A percentile compares a stretch with the other conserved stretches of the same genome.
phyloP scores from a whole-genome alignment of 2,797 vertebrate genomes.

The Choloepus didactylus region DNA sequence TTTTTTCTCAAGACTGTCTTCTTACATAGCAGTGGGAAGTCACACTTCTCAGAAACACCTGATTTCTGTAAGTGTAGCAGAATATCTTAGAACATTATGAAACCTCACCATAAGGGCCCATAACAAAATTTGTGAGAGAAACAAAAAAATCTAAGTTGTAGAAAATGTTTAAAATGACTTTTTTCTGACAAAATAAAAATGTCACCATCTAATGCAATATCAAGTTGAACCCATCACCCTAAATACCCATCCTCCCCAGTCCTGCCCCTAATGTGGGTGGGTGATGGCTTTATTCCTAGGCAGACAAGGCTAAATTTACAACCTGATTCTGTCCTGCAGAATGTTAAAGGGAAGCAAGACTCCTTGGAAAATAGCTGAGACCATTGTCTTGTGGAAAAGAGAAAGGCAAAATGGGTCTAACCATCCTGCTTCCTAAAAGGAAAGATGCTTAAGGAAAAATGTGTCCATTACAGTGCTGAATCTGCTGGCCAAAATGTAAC shows the following conservation, averaged over 20 bases:
- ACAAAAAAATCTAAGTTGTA: not conserved
- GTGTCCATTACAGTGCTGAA: too few relatives aligned
- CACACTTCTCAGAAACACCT: not conserved
- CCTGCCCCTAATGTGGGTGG: not conserved
- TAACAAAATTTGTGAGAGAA: not conserved
- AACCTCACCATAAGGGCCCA: not conserved
- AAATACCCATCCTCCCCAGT: too few relatives aligned
- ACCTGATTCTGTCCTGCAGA: not conserved
- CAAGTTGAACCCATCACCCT: not conserved
- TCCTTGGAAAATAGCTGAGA: not conserved
- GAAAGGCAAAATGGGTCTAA: not conserved
- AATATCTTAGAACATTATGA: too few relatives aligned
- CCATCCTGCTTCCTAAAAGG: not conserved
- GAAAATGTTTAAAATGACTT: not conserved
- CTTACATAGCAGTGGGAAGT: not conserved
- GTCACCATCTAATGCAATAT: not conserved
- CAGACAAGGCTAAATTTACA: not conserved
- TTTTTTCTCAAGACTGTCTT: too few relatives aligned
- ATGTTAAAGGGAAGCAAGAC: not conserved
- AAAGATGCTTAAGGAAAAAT: too few relatives aligned
- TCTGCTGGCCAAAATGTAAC: too few relatives aligned
- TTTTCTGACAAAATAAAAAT: not conserved
- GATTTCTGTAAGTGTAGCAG: too few relatives aligned
- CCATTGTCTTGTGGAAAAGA: not conserved
- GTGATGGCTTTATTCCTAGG: not conserved